A percentile compares a stretch with the other conserved stretches of the same genome.
Conservation (phyloP, 2,113 vertebrate species). For the Hippocampus abdominalis region DNA sequence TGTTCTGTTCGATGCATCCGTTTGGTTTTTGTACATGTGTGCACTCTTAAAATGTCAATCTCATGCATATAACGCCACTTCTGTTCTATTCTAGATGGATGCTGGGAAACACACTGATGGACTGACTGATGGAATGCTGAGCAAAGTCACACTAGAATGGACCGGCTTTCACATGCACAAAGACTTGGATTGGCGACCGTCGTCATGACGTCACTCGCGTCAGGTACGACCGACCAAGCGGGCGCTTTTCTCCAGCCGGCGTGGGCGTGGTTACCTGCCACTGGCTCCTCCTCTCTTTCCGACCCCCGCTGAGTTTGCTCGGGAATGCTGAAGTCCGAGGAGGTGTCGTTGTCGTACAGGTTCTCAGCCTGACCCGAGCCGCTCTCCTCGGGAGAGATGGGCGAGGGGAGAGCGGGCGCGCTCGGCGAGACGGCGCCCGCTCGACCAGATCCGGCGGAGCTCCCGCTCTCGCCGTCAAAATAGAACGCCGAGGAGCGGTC, state of each 20-base stretch:
- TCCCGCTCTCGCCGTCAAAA: slow-evolving; percentile 74
- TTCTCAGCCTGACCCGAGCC: slow-evolving; percentile 87
- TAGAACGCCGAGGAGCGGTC: slow-evolving; percentile 70
- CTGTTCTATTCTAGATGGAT: background rate
- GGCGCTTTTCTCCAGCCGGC: slow-evolving; percentile 10
- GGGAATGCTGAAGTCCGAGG: slow-evolving; percentile 93
- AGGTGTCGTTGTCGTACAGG: slow-evolving; percentile 91
- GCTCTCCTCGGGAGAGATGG: slow-evolving; percentile 80
- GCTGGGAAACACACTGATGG: background rate
- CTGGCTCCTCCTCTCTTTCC: slow-evolving; percentile 67
- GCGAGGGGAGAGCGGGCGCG: slow-evolving; percentile 53
- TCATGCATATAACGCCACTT: too few species aligned
- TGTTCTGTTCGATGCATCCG: too few species aligned
- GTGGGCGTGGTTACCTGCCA: slow-evolving; percentile 80
- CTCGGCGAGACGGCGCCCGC: slow-evolving; percentile 33
- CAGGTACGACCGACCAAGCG: background rate
- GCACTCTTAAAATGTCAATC: too few species aligned
- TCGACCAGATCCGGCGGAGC: slow-evolving; percentile 32
- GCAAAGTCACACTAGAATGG: background rate
- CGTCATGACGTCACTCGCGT: background rate
- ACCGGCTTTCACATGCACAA: background rate
- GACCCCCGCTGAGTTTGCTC: slow-evolving; percentile 79
- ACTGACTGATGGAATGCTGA: background rate
- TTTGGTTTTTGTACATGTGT: too few species aligned
- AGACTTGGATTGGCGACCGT: background rate